Conservation (phyloP, 2,888 invertebrate species). For the Cyclophora albipunctata region DNA sequence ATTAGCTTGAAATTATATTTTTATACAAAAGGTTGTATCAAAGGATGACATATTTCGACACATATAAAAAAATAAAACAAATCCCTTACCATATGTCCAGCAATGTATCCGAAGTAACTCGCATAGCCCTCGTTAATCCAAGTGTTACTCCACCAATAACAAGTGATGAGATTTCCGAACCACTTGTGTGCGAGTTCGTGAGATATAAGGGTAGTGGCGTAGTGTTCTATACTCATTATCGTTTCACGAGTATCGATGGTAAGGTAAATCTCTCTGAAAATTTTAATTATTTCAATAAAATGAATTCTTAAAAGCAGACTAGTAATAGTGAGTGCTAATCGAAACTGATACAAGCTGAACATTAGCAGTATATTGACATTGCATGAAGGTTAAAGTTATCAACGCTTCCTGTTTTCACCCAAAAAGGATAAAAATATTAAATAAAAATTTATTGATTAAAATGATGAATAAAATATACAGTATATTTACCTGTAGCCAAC, state of each 20-base stretch:
- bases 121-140: conserved; percentile 87
- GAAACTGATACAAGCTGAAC: too few species aligned
- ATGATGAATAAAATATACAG: too few species aligned
- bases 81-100: conserved; percentile 42
- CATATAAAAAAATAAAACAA: too few species aligned
- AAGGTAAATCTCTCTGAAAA: conserved; percentile 55
- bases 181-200: conserved; percentile 84
- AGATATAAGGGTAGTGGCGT: conserved; percentile 68
- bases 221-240: conserved; percentile 56
- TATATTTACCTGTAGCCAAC: conserved; percentile 59
- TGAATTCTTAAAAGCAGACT: neutral
- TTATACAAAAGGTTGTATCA: too few species aligned
- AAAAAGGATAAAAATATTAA: too few species aligned
- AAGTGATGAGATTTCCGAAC: conserved; percentile 85
- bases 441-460: too few species aligned
- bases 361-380: too few species aligned
- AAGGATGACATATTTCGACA: too few species aligned
- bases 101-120: conserved; percentile 79
- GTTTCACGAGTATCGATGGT: conserved; percentile 51
- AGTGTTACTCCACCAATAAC: conserved; percentile 82
- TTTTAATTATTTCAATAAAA: neutral
- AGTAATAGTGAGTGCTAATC: too few species aligned
- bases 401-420: too few species aligned
- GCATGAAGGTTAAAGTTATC: too few species aligned
- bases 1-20: too few species aligned